A percentile compares a stretch with the other conserved stretches of the same genome.
Evolutionary conservation across 2,888 invertebrate species (phyloP).

Genomic region (Perithous albicinctus): DNA sequence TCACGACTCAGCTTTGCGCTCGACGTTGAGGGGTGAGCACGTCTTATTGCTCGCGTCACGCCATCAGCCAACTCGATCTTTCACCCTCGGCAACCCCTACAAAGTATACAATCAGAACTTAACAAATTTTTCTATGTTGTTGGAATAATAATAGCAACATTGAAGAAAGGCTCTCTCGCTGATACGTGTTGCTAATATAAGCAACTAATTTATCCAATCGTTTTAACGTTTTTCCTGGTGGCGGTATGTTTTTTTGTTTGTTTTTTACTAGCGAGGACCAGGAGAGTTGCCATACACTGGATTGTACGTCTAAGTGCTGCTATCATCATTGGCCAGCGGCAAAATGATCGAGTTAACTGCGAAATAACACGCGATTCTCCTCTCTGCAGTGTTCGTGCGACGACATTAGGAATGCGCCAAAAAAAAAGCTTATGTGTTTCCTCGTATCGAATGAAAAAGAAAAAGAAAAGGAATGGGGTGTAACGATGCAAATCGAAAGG

Average conservation of each 20-base stretch:
- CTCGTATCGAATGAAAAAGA: slow-evolving; percentile 35
- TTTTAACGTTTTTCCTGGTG: slow-evolving; percentile 7
- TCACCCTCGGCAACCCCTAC: slow-evolving; percentile 35
- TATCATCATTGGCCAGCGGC: slow-evolving; percentile 49
- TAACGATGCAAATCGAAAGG: slow-evolving; percentile 1
- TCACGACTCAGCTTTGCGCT: slow-evolving; percentile 16
- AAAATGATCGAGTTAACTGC: slow-evolving; percentile 63
- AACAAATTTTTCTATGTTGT: slow-evolving; percentile 2
- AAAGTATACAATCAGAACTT: slow-evolving; percentile 11
- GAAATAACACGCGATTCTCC: slow-evolving; percentile 51
- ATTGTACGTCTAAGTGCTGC: slow-evolving; percentile 2
- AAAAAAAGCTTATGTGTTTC: slow-evolving; percentile 42
- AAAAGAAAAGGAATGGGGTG: slow-evolving; percentile 5
- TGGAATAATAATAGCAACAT: neutral
- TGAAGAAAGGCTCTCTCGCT: neutral
- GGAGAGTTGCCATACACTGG: neutral
- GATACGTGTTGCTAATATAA: neutral
- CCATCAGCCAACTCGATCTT: slow-evolving; percentile 62
- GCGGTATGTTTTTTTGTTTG: slow-evolving; percentile 12
- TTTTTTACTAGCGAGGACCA: neutral
- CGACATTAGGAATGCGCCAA: slow-evolving; percentile 41
- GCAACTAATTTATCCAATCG: slow-evolving; percentile 21
- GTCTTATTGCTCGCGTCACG: slow-evolving; percentile 69
- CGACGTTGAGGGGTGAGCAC: slow-evolving; percentile 46
- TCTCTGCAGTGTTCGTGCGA: slow-evolving; percentile 9